These are phyloP conservation scores for Helicoverpa zea DNA, from an alignment of 1,140 invertebrate species.

Conservation along the genomic window DNA sequence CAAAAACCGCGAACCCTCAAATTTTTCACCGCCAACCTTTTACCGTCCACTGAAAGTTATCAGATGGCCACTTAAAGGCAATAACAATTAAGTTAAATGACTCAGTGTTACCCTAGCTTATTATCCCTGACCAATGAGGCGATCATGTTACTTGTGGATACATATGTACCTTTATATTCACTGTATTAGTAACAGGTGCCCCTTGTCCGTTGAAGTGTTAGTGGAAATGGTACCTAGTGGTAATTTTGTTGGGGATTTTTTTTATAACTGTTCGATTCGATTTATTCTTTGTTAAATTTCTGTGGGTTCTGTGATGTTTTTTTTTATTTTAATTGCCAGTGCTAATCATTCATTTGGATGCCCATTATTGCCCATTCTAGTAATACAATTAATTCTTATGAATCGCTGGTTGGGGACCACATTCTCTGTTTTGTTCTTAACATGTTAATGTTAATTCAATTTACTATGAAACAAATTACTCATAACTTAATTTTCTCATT, in stretches of 20 bases:
- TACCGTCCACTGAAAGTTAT: conserved; percentile 11
- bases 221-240: background rate
- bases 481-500: background rate
- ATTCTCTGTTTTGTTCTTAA: too few relatives aligned
- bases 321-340: too few relatives aligned
- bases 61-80: conserved; percentile 1
- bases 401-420: too few relatives aligned
- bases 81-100: conserved; percentile 47
- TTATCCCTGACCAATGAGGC: conserved; percentile 32
- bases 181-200: background rate
- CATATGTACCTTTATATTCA: conserved; percentile 14
- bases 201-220: background rate
- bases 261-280: too few relatives aligned
- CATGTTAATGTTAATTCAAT: too few relatives aligned
- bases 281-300: too few relatives aligned
- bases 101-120: conserved; percentile 17
- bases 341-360: too few relatives aligned
- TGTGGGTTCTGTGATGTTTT: too few relatives aligned
- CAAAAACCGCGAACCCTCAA: background rate
- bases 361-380: too few relatives aligned
- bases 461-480: too few relatives aligned
- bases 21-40: conserved; percentile 14
- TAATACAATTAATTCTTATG: too few relatives aligned
- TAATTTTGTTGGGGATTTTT: background rate
- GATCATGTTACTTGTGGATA: conserved; percentile 41